These are phyloP conservation scores for Cremastinae sp. DNA, from an alignment of 2,888 invertebrate species.

Conservation along the genomic window DNA sequence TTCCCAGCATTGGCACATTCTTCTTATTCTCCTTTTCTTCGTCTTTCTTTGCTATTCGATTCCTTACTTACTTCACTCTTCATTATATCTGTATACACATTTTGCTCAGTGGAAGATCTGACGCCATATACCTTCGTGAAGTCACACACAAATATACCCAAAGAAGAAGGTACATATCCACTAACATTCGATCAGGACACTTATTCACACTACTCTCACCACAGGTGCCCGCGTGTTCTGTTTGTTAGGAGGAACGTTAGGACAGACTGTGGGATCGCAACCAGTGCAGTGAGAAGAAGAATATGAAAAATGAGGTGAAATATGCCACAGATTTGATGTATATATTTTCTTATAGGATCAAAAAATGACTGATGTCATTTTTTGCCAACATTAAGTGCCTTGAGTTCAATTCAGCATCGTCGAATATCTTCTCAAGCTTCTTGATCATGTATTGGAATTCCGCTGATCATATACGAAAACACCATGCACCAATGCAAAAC, in stretches of 20 bases:
- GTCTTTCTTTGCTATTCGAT: slow-evolving; percentile 59
- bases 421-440: too few relatives aligned
- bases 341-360: too few relatives aligned
- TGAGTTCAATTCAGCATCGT: too few relatives aligned
- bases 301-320: slow-evolving; percentile 45
- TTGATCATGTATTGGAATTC: slow-evolving; percentile 15
- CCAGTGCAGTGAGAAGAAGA: slow-evolving; percentile 47
- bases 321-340: slow-evolving; percentile 42
- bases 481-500: slow-evolving; percentile 2
- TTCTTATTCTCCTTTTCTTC: slow-evolving; percentile 43
- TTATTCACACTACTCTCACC: slow-evolving; percentile 62
- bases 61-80: slow-evolving; percentile 56
- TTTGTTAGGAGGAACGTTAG: slow-evolving; percentile 65
- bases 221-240: slow-evolving; percentile 62
- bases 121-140: slow-evolving; percentile 30
- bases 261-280: slow-evolving; percentile 68
- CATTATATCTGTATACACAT: slow-evolving; percentile 24
- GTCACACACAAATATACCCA: slow-evolving; percentile 20
- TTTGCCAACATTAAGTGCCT: slow-evolving; percentile 44
- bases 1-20: slow-evolving; percentile 65
- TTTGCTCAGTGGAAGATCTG: slow-evolving; percentile 22
- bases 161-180: slow-evolving; percentile 44
- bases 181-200: slow-evolving; percentile 49
- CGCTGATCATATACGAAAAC: too few relatives aligned
- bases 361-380: slow-evolving; percentile 50